Base-by-base conservation (phyloP, 2,113 vertebrate species). In the Bos javanicus region DNA sequence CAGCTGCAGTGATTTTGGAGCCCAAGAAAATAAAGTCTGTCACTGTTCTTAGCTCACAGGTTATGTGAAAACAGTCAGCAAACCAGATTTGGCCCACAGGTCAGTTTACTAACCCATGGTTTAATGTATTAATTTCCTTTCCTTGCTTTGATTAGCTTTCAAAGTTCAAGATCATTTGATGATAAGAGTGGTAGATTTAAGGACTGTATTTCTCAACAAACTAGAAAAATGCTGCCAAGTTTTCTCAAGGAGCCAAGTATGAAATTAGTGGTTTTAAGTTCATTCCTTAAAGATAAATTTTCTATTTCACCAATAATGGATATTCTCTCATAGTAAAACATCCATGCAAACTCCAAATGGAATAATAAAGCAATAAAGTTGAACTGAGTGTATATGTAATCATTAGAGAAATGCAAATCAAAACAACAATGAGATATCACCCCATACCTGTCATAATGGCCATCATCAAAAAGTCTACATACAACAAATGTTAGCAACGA, bases 221-320 rank as follows among this genome's bases (percentile, higher is more conserved):
- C 7, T 36, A 74, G 54, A 89, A 85, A 92, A 28, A 33, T 36
- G 71, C 7, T 89, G 28, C 86, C 82, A 50, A 4, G 82, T 78
- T 91, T 88, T 94, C 36, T 91, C 76, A 57, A 33, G 74, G 15
- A 82, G 23, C 7, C 28, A 78, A 96, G 28, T 71, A 54, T 91
- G 5, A 95, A 94, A 93, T 93, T 26, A 90, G n/a, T 85, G 30
- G 76, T 93, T 95, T 95, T 52, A 97, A 93, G 43, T 82, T n/a
- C 19, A 54, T 93, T 97, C 62, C 28, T 88, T 94, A 93, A 95
- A 94, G 48, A 57, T 36, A 82, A 50, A 91, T 74, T 95, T 82
- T 71, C 56, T 91, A 80, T 50, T 62, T 87, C 46, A 80, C 48
- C 62, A 90, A 80, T 87, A 95, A 93, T 76, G 50, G 48, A 15